Evolutionary conservation across 2,797 vertebrate species (phyloP).

Genomic region (Dromococcyx pavoninus): DNA sequence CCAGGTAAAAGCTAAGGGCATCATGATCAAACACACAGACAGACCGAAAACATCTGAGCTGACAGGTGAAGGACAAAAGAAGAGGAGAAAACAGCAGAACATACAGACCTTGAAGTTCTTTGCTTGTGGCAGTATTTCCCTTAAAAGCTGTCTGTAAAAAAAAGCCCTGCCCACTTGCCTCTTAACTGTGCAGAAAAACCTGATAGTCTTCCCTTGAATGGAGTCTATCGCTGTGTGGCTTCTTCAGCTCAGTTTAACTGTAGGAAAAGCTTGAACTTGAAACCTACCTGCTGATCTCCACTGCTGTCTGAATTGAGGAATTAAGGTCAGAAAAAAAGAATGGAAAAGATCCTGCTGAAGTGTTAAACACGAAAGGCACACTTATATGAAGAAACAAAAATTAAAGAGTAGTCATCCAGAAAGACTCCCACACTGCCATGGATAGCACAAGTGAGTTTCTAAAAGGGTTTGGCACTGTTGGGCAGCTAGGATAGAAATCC

Average conservation of each 20-base stretch:
- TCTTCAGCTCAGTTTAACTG: not conserved
- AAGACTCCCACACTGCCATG: not conserved
- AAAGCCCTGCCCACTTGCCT: not conserved
- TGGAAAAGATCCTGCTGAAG: not conserved
- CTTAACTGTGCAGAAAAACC: not conserved
- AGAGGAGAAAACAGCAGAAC: constrained; percentile 5
- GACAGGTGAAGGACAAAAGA: constrained; percentile 33
- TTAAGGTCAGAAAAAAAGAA: not conserved
- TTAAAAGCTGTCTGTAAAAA: not conserved
- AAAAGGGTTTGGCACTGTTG: constrained; percentile 31
- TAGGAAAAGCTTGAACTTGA: not conserved
- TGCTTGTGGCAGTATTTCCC: not conserved
- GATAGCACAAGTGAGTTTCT: constrained; percentile 12
- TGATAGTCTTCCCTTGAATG: not conserved
- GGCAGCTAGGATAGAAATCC: constrained; percentile 38
- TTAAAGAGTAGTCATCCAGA: not conserved
- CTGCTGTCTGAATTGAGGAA: not conserved
- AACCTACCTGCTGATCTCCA: not conserved
- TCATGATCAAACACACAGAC: not conserved
- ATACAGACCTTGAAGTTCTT: not conserved
- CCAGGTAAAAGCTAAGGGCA: constrained; percentile 4
- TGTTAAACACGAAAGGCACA: not conserved
- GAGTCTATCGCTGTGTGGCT: not conserved
- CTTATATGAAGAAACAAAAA: not conserved
- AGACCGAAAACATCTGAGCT: not conserved